Base-by-base conservation (phyloP, 2,888 invertebrate genomes). In the Lycophotia porphyrea region DNA sequence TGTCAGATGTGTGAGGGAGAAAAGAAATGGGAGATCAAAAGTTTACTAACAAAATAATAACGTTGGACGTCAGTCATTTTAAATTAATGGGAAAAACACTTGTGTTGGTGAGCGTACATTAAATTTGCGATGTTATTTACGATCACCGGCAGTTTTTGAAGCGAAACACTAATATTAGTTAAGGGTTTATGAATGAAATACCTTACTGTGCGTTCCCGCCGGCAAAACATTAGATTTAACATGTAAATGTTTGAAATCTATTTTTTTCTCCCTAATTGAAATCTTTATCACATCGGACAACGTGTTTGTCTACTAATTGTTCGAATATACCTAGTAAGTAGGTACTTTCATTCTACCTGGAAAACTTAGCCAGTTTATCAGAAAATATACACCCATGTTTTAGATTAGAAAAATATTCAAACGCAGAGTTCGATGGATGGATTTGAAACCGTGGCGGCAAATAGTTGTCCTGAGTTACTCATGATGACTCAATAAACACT, bases 31-130 rank as follows among this genome's bases (percentile, higher is more conserved):
- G 21, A 36, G 13, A 24, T 11, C 34, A 60, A 60, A 5, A 65
- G 44, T 86, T 4, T 42, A 42, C 42, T 84, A 87, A 88, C 84
- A 87, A 86, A 63, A 67, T 34, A 61, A 31, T 44, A 55, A 39
- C 61, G 65, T 66, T 68, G 4, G 47, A 72, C 39, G 76, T 80
- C 71, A 66, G 42, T 69, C 63, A 55, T 85, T 63, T 63, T 85
- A 82, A 80, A 85, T 82, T 85, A 71, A 79, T 68, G 61, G 61
- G 36, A 61, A 63, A 72, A 76, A 61, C 66, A 71, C 36, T 63
- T 58, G 60, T 71, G 61, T 55, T 71, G 34, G 49, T 64, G 63
- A 66, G 44, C 47, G 65, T 66, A 31, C 42, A 42, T 39, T 39
- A 42, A 27, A n/a, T 21, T 44, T 31, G 27, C 70, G 47, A 55